These are phyloP conservation scores for Cryptoprocta ferox DNA, from an alignment of 2,797 vertebrate species.

Conservation along the genomic window DNA sequence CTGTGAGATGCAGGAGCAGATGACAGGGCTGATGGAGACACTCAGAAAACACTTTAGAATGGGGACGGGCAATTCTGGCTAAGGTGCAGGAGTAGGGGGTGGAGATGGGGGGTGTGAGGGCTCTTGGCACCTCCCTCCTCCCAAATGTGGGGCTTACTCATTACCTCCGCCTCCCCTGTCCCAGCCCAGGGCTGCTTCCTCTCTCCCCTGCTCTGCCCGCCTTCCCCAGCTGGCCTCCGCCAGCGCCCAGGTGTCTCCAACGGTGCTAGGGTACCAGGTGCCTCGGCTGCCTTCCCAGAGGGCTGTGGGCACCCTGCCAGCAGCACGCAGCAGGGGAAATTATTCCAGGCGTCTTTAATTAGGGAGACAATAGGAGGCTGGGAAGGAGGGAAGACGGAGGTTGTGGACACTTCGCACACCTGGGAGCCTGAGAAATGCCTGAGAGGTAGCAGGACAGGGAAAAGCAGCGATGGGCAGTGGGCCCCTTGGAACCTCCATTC, in stretches of 20 bases:
- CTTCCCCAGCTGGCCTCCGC: background rate
- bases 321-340: background rate
- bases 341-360: slow-evolving; percentile 61
- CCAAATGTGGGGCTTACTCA: background rate
- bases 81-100: background rate
- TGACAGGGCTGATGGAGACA: background rate
- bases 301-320: background rate
- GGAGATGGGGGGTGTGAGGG: background rate
- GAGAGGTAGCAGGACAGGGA: background rate
- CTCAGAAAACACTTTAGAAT: background rate
- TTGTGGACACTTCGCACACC: background rate
- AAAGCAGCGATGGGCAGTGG: background rate
- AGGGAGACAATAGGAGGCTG: slow-evolving; percentile 60
- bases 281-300: background rate
- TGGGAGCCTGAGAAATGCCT: background rate
- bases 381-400: background rate
- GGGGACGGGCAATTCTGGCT: background rate
- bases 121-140: background rate
- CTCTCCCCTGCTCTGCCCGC: background rate
- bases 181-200: background rate
- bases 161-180: background rate
- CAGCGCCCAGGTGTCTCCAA: background rate
- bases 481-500: fast-evolving
- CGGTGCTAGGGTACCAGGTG: background rate
- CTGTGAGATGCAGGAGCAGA: background rate